phyloP scores from a whole-genome alignment of 1,140 invertebrate genomes.

The Teleogryllus occipitalis region DNA sequence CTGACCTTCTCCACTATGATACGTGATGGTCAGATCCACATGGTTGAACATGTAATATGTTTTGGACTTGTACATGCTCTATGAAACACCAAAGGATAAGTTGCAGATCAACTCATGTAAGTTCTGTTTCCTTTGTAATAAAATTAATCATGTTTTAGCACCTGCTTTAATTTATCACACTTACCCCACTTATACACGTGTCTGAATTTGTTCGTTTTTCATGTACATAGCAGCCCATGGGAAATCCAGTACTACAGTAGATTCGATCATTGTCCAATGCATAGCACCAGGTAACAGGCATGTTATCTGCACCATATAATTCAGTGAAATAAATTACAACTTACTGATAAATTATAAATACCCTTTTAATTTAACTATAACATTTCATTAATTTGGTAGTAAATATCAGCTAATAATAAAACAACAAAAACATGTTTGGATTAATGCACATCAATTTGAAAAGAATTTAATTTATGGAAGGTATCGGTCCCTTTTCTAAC shows the following conservation, averaged over 20 bases:
- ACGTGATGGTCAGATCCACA: slow-evolving; percentile 86
- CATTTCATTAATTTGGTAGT: no score
- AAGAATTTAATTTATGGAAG: no score
- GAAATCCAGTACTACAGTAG: slow-evolving; percentile 91
- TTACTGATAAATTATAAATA: no score
- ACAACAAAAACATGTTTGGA: background rate
- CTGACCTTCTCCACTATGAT: slow-evolving; percentile 77
- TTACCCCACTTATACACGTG: slow-evolving; percentile 51
- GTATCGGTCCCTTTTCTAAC: no score
- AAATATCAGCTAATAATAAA: no score
- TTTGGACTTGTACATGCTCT: slow-evolving; percentile 40
- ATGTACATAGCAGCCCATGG: slow-evolving; percentile 89
- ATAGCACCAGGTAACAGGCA: slow-evolving; percentile 97
- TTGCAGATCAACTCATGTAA: background rate
- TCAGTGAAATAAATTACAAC: no score
- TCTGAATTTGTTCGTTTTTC: slow-evolving; percentile 48
- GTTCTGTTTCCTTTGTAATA: background rate
- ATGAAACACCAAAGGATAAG: background rate
- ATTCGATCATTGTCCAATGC: slow-evolving; percentile 62
- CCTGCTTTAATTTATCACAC: slow-evolving; percentile 15
- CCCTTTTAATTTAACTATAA: no score
- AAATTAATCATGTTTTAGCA: background rate
- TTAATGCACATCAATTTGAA: no score
- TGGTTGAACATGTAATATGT: slow-evolving; percentile 95
- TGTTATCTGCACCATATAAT: slow-evolving; percentile 62